Evolutionary conservation across 2,797 vertebrate genomes (phyloP), one percentile per base, ranked within the genome.

Genomic region (Adelosebastes latens): DNA sequence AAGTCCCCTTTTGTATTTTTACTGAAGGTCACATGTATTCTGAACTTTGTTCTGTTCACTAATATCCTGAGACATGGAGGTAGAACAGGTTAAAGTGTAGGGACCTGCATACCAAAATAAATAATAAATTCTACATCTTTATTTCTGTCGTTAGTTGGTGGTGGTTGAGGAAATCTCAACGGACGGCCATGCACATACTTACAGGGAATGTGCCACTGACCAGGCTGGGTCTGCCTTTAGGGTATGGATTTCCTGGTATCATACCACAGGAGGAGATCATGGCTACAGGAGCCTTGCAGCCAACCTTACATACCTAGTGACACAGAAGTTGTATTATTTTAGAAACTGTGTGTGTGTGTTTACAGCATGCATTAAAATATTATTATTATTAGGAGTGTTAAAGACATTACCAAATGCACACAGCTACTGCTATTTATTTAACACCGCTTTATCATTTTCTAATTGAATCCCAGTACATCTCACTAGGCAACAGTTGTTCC

Each of bases 261-360:
- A 99, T 98, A 75, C 98, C 98, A 92, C 98, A 99, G 4, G 99
- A 99, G 52, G 98, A 99, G 87, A 99, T 98, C 98, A 99, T 99
- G 56, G 98, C 98, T 79, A 98, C 97, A 67, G 99, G 99, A 87
- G 99, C 99, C 94, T 99, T 99, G 91, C 98, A 99, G 75, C 99
- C 99, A 2, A 96, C 97, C 85, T 99, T 99, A 86, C 97, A 97
- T 86, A 99, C 99, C 99, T 99, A 61, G 8, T 84, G 83, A 88
- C 52, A 62, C 12, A 83, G 2, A 79, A 11, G 42, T 20, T 2
- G 1, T 14, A 31, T 13, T 12, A 11, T 69, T 77, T 73, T n/a
- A 55, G 16, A 20, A 55, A 61, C 0, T 29, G 22, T n/a, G 6
- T 16, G 2, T 69, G 46, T 67, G 20, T 52, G n/a, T 64, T 2